Conservation (phyloP, 2,113 vertebrate genomes). For the Tachuris rubrigastra region DNA sequence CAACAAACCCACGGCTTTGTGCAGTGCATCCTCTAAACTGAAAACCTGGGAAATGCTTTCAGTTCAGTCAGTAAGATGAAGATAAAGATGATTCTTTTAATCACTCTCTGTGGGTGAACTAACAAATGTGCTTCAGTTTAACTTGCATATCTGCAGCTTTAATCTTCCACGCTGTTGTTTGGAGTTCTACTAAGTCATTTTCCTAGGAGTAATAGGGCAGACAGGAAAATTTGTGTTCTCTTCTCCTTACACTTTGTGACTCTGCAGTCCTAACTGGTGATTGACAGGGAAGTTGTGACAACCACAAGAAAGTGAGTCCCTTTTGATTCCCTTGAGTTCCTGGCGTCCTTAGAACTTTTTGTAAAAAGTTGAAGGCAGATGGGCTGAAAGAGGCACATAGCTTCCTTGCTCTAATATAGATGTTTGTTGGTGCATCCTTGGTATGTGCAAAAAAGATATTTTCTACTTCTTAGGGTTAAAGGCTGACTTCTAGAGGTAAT, state of each 20-base stretch:
- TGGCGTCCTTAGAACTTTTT: background rate
- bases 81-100: background rate
- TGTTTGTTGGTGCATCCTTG: background rate
- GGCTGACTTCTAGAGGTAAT: background rate
- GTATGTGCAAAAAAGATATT: background rate
- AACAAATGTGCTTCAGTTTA: background rate
- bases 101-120: background rate
- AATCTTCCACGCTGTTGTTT: background rate
- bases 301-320: background rate
- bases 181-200: background rate
- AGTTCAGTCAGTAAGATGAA: background rate
- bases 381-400: background rate
- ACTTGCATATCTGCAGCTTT: background rate
- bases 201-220: background rate
- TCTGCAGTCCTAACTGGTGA: background rate
- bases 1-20: background rate
- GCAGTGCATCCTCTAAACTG: background rate
- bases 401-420: rapidly evolving
- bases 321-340: background rate
- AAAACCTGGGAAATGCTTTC: background rate
- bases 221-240: background rate
- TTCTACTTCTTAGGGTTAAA: background rate
- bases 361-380: background rate
- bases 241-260: background rate
- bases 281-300: background rate